These are phyloP conservation scores for Caloenas nicobarica DNA, from an alignment of 2,113 vertebrate genomes.

Conservation along the genomic window DNA sequence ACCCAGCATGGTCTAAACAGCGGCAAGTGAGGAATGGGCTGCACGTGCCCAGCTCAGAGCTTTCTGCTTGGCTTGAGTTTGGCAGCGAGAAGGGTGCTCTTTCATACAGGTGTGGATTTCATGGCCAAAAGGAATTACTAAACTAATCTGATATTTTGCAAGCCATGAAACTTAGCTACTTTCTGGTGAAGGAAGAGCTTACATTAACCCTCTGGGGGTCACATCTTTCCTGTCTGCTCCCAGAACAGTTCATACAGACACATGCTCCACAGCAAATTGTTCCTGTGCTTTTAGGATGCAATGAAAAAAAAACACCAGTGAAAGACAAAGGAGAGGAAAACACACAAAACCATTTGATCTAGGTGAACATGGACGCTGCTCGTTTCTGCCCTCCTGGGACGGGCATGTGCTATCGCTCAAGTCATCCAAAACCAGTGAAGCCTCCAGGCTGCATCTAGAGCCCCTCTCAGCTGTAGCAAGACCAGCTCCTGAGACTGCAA, in stretches of 20 bases:
- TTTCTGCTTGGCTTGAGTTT: neutral
- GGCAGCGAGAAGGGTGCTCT: neutral
- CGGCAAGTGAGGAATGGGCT: neutral
- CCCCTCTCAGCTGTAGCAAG: constrained; percentile 18
- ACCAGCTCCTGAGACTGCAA: neutral
- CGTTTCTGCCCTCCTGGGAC: neutral
- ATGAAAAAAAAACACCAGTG: neutral
- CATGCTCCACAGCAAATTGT: neutral
- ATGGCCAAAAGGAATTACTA: neutral
- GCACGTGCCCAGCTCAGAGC: neutral
- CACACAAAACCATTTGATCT: neutral
- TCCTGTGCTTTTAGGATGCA: neutral
- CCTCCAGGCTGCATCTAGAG: constrained; percentile 1
- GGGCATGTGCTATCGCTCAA: neutral
- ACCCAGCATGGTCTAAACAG: neutral
- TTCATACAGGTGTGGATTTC: neutral
- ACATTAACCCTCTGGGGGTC: neutral
- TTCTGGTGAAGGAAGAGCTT: neutral
- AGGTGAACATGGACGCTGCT: neutral
- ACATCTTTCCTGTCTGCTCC: neutral
- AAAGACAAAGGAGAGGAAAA: neutral
- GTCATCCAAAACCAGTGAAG: constrained; percentile 17
- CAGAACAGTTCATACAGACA: neutral
- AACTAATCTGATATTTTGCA: neutral
- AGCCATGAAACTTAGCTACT: neutral